Evolutionary conservation across 2,797 vertebrate genomes (phyloP), one percentile per base, ranked within the genome.

Genomic region (Microctenopoma stevenorrisi): DNA sequence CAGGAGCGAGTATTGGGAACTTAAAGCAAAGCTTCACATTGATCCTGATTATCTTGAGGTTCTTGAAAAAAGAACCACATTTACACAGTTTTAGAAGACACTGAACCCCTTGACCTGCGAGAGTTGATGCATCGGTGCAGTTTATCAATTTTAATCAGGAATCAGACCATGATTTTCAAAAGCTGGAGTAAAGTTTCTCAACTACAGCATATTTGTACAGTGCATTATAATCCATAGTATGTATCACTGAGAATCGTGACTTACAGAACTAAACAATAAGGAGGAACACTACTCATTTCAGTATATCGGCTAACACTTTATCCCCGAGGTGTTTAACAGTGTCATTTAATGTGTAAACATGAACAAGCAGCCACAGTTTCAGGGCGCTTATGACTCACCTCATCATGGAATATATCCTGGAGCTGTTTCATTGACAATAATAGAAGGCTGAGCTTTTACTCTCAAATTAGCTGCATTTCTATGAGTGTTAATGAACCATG

Each of bases 1-100:
- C 92, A 92, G 96, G 89, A 97, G 96, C n/a, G 97, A 99, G 57
- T 99, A 99, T 83, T 95, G 98, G 96, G 97, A 99, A 90, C 92
- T 99, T 84, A 99, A 98, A 94, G 96, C 97, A 88, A 98, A 98
- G 94, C 96, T 98, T 83, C 96, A 98, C 46, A 96, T 96, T 89
- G 96, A 99, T 88, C 98, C 98, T 52, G 97, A 99, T 94, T 99
- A 99, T 94, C 96, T 99, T 92, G 97, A 99, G 94, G 97, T 99
- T 89, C 95, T 97, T 78, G 98, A 99, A 93, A 99, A 99, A 95
- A 95, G 97, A 94, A 98, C 98, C 88, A 98, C 97, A 54, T 99
- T 97, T 86, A 98, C 96, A 84, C 97, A 99, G 94, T 98, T 99
- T 93, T 99, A 88, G 96, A 88, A 96, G 88, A 84, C 68, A 83